Evolutionary conservation across 2,113 vertebrate genomes (phyloP).

Genomic region (Dermatemys mawii): DNA sequence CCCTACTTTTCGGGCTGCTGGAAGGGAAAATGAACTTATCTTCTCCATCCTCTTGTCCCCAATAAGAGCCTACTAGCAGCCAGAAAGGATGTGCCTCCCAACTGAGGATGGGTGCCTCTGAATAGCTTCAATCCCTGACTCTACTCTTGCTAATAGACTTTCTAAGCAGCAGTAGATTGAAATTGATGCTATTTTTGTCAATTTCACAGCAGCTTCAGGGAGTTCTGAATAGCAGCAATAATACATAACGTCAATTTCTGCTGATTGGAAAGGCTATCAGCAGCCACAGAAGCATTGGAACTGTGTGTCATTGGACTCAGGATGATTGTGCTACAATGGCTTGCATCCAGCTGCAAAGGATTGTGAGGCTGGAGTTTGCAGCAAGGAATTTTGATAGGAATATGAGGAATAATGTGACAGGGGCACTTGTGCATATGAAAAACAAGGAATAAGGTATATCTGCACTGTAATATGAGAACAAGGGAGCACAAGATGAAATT

Average conservation of each 20-base stretch:
- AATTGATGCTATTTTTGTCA: neutral
- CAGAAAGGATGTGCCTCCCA: neutral
- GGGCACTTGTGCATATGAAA: neutral
- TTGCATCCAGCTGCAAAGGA: neutral
- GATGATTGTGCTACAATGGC: neutral
- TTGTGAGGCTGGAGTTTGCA: neutral
- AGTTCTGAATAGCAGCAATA: neutral
- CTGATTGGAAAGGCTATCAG: neutral
- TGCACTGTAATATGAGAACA: neutral
- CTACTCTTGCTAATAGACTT: neutral
- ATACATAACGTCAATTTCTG: neutral
- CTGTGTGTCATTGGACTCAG: accelerated
- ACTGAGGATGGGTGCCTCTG: no score
- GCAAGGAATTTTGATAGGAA: neutral
- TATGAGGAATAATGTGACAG: neutral
- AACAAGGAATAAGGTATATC: neutral
- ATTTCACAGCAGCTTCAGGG: neutral
- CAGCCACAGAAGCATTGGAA: neutral
- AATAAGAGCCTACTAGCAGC: neutral
- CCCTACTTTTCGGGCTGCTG: neutral
- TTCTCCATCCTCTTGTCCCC: neutral
- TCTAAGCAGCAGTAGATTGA: neutral
- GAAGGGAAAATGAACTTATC: neutral
- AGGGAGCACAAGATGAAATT: neutral
- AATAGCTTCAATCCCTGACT: neutral